A percentile compares a stretch with the other conserved stretches of the same genome.
These are phyloP conservation scores for Cranoglanis bouderius DNA, from an alignment of 2,113 vertebrate genomes.

Conservation along the genomic window DNA sequence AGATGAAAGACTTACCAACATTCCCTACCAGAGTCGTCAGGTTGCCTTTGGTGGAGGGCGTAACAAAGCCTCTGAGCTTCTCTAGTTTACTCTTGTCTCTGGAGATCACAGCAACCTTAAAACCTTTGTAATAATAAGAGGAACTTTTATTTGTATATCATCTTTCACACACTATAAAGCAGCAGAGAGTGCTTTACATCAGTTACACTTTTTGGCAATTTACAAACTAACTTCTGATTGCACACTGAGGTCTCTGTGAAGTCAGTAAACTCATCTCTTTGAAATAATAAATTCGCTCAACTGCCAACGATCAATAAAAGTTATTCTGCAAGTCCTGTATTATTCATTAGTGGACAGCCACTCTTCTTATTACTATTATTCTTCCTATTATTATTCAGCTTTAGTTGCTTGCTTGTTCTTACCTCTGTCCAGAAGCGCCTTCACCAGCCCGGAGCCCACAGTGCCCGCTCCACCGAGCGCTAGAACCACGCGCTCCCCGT, in stretches of 20 bases:
- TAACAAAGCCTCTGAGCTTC: constrained; percentile 71
- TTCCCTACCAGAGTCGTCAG: constrained; percentile 78
- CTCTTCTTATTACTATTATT: not conserved
- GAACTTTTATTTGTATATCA: not conserved
- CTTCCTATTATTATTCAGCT: no score
- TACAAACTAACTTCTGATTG: not conserved
- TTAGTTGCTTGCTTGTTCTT: constrained; percentile 36
- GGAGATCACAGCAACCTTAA: constrained; percentile 81
- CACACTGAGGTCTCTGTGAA: not conserved
- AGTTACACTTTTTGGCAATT: not conserved
- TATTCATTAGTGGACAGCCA: not conserved
- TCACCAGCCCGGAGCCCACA: constrained; percentile 79
- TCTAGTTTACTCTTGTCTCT: constrained; percentile 75
- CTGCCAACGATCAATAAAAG: not conserved
- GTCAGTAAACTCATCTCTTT: not conserved
- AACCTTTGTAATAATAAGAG: constrained; percentile 50
- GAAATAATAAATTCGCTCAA: not conserved
- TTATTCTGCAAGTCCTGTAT: not conserved
- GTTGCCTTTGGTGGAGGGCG: constrained; percentile 65
- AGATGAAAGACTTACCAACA: constrained; percentile 71
- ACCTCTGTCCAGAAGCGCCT: constrained; percentile 81
- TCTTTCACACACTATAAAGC: not conserved
- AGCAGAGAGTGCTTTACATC: not conserved
- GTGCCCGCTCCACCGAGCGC: constrained; percentile 80
- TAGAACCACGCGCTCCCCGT: constrained; percentile 74